Conservation (phyloP, 1,140 invertebrate species). For the Elysia chlorotica region DNA sequence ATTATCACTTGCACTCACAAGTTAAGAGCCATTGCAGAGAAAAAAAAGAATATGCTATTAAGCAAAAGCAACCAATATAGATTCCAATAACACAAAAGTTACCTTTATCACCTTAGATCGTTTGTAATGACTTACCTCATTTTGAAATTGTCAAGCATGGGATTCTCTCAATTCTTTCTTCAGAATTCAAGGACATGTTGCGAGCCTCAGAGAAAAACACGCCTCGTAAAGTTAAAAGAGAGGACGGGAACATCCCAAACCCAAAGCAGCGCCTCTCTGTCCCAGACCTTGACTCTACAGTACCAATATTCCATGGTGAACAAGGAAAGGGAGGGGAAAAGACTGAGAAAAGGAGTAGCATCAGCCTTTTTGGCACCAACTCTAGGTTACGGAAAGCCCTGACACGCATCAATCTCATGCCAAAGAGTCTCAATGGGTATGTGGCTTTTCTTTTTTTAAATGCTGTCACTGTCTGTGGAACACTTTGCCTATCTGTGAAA, state of each 20-base stretch:
- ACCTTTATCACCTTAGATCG: too few relatives aligned
- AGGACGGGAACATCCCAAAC: constrained; percentile 61
- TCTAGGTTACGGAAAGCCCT: constrained; percentile 84
- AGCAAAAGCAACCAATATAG: too few relatives aligned
- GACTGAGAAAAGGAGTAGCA: constrained; percentile 65
- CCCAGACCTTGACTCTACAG: constrained; percentile 49
- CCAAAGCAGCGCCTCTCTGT: constrained; percentile 59
- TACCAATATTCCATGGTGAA: constrained; percentile 34
- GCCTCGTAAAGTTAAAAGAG: constrained; percentile 40
- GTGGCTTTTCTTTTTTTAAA: constrained; percentile 7
- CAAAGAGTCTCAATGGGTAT: constrained; percentile 68
- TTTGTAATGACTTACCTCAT: too few relatives aligned
- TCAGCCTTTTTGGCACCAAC: constrained; percentile 73
- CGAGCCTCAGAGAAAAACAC: constrained; percentile 78
- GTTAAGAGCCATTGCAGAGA: too few relatives aligned
- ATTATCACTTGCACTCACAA: too few relatives aligned
- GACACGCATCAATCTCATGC: constrained; percentile 88
- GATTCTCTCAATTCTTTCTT: too few relatives aligned
- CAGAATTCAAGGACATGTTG: constrained; percentile 82
- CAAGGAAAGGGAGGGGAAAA: constrained; percentile 37
- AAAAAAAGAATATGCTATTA: too few relatives aligned
- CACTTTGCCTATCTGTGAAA: too few relatives aligned
- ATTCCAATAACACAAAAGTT: too few relatives aligned
- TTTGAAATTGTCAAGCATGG: too few relatives aligned
- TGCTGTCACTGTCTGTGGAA: not conserved